Conservation (phyloP, 2,888 invertebrate species). For the Conus canariensis region DNA sequence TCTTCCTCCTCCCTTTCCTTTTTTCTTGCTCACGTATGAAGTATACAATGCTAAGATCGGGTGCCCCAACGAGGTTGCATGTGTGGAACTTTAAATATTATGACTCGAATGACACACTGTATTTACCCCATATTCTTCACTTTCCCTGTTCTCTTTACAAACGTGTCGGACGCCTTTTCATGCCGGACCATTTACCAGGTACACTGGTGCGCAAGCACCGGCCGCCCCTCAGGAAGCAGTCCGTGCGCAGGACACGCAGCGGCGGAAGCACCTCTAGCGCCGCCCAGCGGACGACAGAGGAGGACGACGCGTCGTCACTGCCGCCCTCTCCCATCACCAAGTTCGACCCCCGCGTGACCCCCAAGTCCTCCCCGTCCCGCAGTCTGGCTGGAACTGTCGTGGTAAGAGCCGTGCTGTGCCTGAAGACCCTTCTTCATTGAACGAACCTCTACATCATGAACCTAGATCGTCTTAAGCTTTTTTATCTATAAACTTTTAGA, state of each 20-base stretch:
- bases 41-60: too few relatives aligned
- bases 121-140: neutral
- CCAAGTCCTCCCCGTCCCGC: slow-evolving; percentile 32
- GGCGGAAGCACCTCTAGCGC: slow-evolving; percentile 45
- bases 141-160: neutral
- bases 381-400: slow-evolving; percentile 29
- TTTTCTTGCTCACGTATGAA: neutral
- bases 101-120: too few relatives aligned
- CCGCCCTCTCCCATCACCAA: slow-evolving; percentile 55
- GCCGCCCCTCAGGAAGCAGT: slow-evolving; percentile 47
- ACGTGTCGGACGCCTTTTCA: neutral
- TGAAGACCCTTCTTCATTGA: neutral
- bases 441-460: too few relatives aligned
- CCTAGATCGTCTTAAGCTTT: too few relatives aligned
- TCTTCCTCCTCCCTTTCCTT: neutral
- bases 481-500: too few relatives aligned
- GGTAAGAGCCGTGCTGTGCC: neutral
- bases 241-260: slow-evolving; percentile 52
- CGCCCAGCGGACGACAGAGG: slow-evolving; percentile 36
- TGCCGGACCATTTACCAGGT: slow-evolving; percentile 22
- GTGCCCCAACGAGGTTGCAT: too few relatives aligned
- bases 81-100: too few relatives aligned
- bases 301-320: slow-evolving; percentile 49
- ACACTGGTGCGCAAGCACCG: slow-evolving; percentile 53
- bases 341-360: slow-evolving; percentile 42